Base-by-base conservation (phyloP, 2,797 vertebrate species). In the Anas bahamensis region DNA sequence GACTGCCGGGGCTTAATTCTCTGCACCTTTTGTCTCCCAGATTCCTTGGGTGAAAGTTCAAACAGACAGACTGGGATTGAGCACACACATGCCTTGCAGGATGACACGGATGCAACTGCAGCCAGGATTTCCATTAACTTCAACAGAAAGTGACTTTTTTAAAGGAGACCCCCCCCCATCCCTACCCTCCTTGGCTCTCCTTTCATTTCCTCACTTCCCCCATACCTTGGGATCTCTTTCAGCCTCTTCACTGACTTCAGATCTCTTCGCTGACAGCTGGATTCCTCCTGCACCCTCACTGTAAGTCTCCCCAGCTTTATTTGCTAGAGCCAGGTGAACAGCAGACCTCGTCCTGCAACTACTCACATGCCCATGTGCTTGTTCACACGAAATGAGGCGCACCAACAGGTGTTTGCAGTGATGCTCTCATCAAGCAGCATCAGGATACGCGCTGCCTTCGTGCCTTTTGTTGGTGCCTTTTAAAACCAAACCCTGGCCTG, bases 401-500 rank as follows among this genome's bases (percentile, higher is more conserved):
- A 35, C 19, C n/a, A 66, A 4, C 26, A 53, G 79, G 6, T 3
- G 24, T n/a, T 10, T 41, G 31, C 33, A 48, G 22, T 11, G 12
- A 48, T 48, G 46, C 46, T 71, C 71, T 16, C 59, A 61, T 31
- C 57, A 71, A 48, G 33, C 24, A n/a, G 61, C 55, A 88, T 61
- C 48, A 83, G 19, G 83, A 84, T 21, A 84, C 11, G 24, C 0
- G 0, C 53, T 52, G 94, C 39, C 60, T 87, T 78, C 31, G 28
- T 8, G 37, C 18, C 42, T 81, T 63, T 74, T 91, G 82, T 22
- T 83, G 50, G 74, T 92, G 24, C 33, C 72, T 95, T 86, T 85
- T 94, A 95, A 91, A 85, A 73, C 33, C 41, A 55, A 16, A 83
- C 60, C 75, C 28, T 80, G 85, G 50, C 56, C 65, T 64, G 33